Base-by-base conservation (phyloP, 2,888 invertebrate genomes). In the Amblyteles armatorius region DNA sequence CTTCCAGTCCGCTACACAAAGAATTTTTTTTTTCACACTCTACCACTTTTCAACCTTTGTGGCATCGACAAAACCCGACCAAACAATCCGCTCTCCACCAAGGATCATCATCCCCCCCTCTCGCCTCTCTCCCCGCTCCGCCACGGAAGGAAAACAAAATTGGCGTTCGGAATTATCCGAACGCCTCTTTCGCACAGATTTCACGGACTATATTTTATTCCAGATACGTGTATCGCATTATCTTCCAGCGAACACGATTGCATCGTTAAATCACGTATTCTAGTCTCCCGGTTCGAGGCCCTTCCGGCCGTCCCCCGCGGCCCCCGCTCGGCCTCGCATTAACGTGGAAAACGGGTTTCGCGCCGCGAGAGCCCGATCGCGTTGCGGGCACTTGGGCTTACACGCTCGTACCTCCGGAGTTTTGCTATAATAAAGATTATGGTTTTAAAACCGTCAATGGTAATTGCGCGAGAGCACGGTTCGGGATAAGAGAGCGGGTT, bases 391-490 rank as follows among this genome's bases (percentile, higher is more conserved):
- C 48, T n/a, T 44, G 40, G 36, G 44, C 50, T 78, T 68, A 68
- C 67, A 82, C 67, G 57, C 48, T 40, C 40, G 13, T 11, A 22
- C 50, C 69, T 82, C 73, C 74, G 26, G 55, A 65, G 63, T 68
- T 55, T 68, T 22, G 48, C 55, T 57, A 67, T 74, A 84, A 84
- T 82, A 71, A 82, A 82, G 82, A 79, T 82, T 82, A 79, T 76
- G 74, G 69, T 71, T 82, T 71, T 40, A 55, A 79, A 82, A 79
- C 82, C 65, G 55, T 67, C 69, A 67, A 82, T 76, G 84, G 89
- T 91, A 90, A 88, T 87, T 89, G 85, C 81, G 71, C 68, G 83
- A 73, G 80, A 67, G 86, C 71, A 77, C 76, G 74, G 71, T 60
- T 13, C 19, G 29, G n/a, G 72, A 11, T 22, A 33, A 65, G 68